phyloP scores from a whole-genome alignment of 2,797 vertebrate species.

The Nothura maculosa region DNA sequence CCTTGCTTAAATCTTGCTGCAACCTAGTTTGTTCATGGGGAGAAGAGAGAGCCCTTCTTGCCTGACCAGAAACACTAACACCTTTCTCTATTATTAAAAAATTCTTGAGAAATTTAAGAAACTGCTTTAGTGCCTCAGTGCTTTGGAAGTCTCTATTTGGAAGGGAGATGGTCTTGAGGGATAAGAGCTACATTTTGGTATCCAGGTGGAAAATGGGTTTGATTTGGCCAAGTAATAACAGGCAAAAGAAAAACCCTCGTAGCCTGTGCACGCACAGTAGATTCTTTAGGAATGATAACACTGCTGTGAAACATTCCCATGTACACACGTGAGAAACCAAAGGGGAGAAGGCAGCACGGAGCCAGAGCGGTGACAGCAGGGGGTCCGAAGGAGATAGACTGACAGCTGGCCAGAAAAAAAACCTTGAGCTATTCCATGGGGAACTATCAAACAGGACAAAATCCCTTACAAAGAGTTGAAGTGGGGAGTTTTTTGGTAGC shows the following conservation, averaged over 20 bases:
- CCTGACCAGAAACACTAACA: constrained; percentile 33
- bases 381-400: neutral
- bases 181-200: constrained; percentile 29
- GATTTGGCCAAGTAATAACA: constrained; percentile 70
- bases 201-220: constrained; percentile 68
- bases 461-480: too few relatives aligned
- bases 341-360: constrained; percentile 6
- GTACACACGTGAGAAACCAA: neutral
- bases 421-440: neutral
- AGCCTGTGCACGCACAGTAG: constrained; percentile 44
- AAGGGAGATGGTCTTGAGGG: constrained; percentile 46
- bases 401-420: neutral
- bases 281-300: constrained; percentile 72
- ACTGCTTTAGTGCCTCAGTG: constrained; percentile 6
- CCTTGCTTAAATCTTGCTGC: neutral
- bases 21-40: constrained; percentile 30
- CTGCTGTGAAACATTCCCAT: constrained; percentile 44
- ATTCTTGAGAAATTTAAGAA: constrained; percentile 61
- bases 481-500: neutral
- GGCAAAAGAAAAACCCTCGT: neutral
- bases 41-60: neutral
- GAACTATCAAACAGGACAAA: neutral
- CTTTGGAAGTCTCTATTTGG: constrained; percentile 62
- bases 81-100: constrained; percentile 68
- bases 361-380: constrained; percentile 54